Evolutionary conservation across 2,888 invertebrate genomes (phyloP).

Genomic region (Dinocampus coccinellae): DNA sequence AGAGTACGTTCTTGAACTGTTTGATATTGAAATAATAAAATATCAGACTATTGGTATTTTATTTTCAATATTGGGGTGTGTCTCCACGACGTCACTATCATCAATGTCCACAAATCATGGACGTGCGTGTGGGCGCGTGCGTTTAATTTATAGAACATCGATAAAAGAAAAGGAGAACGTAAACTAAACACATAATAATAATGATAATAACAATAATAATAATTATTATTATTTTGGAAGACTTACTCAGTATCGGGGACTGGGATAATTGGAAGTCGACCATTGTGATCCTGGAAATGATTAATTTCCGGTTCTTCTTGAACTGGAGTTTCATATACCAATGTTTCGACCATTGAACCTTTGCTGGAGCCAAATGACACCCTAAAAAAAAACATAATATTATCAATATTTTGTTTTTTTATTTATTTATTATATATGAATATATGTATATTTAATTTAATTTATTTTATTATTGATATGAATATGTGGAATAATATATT

Average conservation of each 20-base stretch:
- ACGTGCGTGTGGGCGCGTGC: constrained; percentile 42
- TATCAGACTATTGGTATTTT: background rate
- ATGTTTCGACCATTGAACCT: constrained; percentile 94
- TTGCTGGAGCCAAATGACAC: constrained; percentile 95
- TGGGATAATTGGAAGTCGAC: constrained; percentile 62
- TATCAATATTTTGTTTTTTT: background rate
- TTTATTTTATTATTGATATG: background rate
- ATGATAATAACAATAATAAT: too few species aligned
- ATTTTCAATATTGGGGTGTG: background rate
- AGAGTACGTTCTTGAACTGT: too few species aligned
- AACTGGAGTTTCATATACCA: constrained; percentile 85
- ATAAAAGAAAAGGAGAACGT: background rate
- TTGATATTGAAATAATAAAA: too few species aligned
- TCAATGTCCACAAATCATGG: constrained; percentile 30
- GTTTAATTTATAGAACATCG: constrained; percentile 5
- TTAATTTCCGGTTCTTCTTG: constrained; percentile 84
- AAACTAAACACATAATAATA: background rate
- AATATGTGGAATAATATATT: background rate
- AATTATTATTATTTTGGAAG: constrained; percentile 26
- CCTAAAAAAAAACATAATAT: constrained; percentile 71
- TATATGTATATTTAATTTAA: background rate
- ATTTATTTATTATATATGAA: background rate
- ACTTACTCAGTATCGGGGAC: constrained; percentile 68
- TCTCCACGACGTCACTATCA: background rate
- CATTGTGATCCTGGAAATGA: constrained; percentile 69